Evolutionary conservation across 2,113 vertebrate genomes (phyloP).

Genomic region (Centropus bengalensis): DNA sequence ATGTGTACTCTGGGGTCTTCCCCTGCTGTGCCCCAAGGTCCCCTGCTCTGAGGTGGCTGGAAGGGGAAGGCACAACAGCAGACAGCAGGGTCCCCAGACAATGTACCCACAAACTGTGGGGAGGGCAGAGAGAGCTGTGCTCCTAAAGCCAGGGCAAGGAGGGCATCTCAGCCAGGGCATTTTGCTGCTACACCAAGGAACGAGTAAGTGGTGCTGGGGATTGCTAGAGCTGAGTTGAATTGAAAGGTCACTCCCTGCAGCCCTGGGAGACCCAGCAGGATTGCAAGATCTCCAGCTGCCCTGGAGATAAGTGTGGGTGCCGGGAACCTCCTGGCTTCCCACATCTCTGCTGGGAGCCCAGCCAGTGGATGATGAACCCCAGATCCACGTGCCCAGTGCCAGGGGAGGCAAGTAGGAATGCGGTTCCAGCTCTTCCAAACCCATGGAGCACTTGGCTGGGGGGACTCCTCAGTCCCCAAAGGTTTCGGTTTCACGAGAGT

Average conservation of each 20-base stretch:
- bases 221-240: neutral
- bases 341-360: rapidly evolving
- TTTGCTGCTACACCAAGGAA: neutral
- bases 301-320: neutral
- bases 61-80: neutral
- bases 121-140: neutral
- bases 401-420: neutral
- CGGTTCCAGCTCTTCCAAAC: neutral
- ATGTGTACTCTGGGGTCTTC: neutral
- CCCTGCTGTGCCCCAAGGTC: rapidly evolving
- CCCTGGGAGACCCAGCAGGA: neutral
- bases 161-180: neutral
- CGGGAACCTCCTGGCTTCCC: neutral
- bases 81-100: neutral
- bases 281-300: neutral
- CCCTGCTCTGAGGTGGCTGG: neutral
- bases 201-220: neutral
- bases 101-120: rapidly evolving
- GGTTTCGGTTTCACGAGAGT: rapidly evolving
- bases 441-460: neutral
- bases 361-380: neutral
- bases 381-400: neutral
- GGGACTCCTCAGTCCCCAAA: neutral
- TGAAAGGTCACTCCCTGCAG: neutral
- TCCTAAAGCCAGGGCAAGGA: neutral